phyloP scores from a whole-genome alignment of 2,797 vertebrate species.

The Semotilus atromaculatus region DNA sequence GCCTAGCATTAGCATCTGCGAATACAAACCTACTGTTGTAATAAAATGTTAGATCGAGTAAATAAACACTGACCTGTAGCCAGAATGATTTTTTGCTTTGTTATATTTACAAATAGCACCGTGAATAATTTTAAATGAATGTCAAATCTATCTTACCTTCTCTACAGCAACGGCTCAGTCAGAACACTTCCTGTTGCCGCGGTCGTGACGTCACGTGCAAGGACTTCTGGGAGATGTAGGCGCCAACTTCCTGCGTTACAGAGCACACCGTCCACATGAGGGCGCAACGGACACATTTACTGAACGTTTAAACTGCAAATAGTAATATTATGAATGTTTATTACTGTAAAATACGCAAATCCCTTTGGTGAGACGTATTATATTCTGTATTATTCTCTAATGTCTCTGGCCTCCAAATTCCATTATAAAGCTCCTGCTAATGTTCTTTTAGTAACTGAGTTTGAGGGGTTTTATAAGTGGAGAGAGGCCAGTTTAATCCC shows the following conservation, averaged over 20 bases:
- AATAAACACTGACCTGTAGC: background rate
- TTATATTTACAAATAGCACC: background rate
- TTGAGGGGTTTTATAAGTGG: background rate
- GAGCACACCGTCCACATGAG: background rate
- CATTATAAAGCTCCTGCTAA: background rate
- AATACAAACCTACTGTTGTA: background rate
- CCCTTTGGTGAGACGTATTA: background rate
- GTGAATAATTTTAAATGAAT: background rate
- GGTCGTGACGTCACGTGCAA: slow-evolving; percentile 22
- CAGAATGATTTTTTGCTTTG: no score
- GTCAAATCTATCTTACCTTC: slow-evolving; percentile 21
- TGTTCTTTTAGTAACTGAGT: background rate
- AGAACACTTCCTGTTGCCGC: slow-evolving; percentile 50
- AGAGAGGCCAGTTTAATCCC: background rate
- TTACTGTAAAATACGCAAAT: background rate
- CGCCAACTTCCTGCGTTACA: no score
- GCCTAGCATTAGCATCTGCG: slow-evolving; percentile 20
- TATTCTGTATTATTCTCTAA: background rate
- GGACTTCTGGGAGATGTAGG: slow-evolving; percentile 46
- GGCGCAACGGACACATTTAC: slow-evolving; percentile 3
- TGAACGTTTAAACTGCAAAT: background rate
- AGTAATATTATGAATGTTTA: background rate
- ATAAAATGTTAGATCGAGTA: background rate
- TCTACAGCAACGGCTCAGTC: slow-evolving; percentile 26
- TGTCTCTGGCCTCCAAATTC: background rate